Evolutionary conservation across 2,113 vertebrate species (phyloP), one percentile per base, ranked within the genome.

Genomic region (Phasianus colchicus): DNA sequence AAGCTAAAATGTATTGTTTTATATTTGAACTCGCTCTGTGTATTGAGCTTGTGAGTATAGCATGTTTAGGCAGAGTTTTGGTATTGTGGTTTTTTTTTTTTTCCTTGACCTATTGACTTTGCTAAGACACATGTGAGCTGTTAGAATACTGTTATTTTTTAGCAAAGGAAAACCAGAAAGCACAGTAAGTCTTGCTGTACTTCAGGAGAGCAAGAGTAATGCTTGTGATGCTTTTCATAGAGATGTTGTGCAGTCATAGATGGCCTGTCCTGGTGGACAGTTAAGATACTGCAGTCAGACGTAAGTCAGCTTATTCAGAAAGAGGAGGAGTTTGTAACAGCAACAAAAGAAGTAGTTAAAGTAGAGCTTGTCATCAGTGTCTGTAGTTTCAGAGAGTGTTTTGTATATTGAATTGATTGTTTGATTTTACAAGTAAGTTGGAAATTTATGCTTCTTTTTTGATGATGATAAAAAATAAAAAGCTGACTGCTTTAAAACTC

Each of bases 401-500:
- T 22, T 83, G 55, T 77, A 14, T 86, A 34, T 54, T 48, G 3
- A 73, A 63, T 16, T 89, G 11, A 32, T 67, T 64, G 32, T 34
- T n/a, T 47, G n/a, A 43, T 54, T 67, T 73, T 30, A 66, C 11
- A 0, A 0, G 2, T 90, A 52, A 67, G 42, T 75, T 58, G 71
- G 32, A 83, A 89, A 83, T 73, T 83, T n/a, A 13, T 55, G 5
- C 34, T 90, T 2, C 13, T 86, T 94, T 90, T 88, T 29, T 87
- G 69, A 32, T 36, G 15, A 47, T 82, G 43, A 32, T 85, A 54
- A 52, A 72, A 93, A 92, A n/a, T 24, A 75, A 36, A 83, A 86
- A 86, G 43, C 60, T 92, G 70, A 92, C 40, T 8, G 13, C 58
- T 95, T 95, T n/a, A 71, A 92, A 95, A 85, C 65, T 96, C 85